Percentiles rank a stretch among this genome's conserved stretches.
Conservation (phyloP, 2,797 vertebrate species). For the Telmatherina bonti region DNA sequence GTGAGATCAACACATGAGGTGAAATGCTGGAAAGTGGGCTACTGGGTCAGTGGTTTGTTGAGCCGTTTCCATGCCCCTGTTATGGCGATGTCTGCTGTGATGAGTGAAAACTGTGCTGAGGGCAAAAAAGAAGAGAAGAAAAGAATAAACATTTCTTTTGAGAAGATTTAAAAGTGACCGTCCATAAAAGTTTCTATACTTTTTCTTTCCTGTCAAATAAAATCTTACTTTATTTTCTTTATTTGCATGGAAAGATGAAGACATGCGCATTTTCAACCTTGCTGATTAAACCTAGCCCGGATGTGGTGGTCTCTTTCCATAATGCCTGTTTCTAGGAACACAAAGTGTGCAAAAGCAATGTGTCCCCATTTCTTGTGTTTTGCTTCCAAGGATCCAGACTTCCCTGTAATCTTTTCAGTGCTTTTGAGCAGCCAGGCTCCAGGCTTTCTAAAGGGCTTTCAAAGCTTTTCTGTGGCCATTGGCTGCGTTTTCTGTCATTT, state of each 20-base stretch:
- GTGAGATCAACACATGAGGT: constrained; percentile 25
- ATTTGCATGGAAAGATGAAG: too few relatives aligned
- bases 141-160: background rate
- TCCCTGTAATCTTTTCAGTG: background rate
- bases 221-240: background rate
- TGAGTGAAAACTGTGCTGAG: background rate
- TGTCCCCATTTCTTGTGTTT: background rate
- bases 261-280: background rate
- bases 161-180: background rate
- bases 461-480: background rate
- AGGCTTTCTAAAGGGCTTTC: background rate
- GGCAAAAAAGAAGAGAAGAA: background rate
- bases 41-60: constrained; percentile 66
- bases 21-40: constrained; percentile 57
- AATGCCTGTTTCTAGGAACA: constrained; percentile 8
- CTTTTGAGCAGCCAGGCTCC: background rate
- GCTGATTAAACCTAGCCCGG: background rate
- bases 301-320: background rate
- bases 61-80: constrained; percentile 18
- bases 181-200: background rate
- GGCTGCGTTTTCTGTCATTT: background rate
- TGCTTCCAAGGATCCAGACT: background rate
- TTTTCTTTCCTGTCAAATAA: background rate
- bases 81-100: constrained; percentile 10
- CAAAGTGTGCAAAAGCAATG: background rate